Conservation (phyloP, 2,888 invertebrate species). For the Villa cingulata region DNA sequence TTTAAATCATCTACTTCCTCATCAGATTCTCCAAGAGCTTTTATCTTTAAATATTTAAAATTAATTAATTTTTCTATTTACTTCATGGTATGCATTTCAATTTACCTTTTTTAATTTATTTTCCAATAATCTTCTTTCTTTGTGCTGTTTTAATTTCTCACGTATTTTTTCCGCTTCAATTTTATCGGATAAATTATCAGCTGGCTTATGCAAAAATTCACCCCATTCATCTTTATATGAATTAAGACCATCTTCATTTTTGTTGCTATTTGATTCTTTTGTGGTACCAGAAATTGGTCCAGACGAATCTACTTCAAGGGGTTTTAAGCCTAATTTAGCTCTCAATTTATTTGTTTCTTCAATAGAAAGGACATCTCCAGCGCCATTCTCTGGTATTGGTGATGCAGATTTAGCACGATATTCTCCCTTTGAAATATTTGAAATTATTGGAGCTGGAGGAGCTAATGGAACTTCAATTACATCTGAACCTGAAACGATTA, state of each 20-base stretch:
- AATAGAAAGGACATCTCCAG: slow-evolving; percentile 52
- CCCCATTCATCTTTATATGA: slow-evolving; percentile 58
- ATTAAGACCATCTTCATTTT: slow-evolving; percentile 45
- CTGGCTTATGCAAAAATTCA: slow-evolving; percentile 79
- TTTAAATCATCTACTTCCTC: slow-evolving; percentile 59
- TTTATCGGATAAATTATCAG: slow-evolving; percentile 58
- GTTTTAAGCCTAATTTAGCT: slow-evolving; percentile 86
- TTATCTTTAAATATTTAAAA: slow-evolving; percentile 22
- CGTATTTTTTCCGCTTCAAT: slow-evolving; percentile 66
- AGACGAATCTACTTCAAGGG: slow-evolving; percentile 51
- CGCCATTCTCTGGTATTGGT: slow-evolving; percentile 33
- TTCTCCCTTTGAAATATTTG: background rate
- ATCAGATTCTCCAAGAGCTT: slow-evolving; percentile 52
- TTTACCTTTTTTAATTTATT: slow-evolving; percentile 35
- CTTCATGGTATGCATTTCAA: background rate
- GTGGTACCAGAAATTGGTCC: slow-evolving; percentile 14
- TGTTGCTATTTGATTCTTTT: slow-evolving; percentile 12
- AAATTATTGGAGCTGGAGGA: slow-evolving; percentile 15
- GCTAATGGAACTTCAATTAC: slow-evolving; percentile 33
- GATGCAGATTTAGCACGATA: slow-evolving; percentile 19
- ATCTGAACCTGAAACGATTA: slow-evolving; percentile 31
- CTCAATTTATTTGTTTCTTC: slow-evolving; percentile 80
- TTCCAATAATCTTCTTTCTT: slow-evolving; percentile 69
- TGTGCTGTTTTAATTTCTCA: slow-evolving; percentile 60
- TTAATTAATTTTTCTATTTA: background rate